Conservation (phyloP, 2,888 invertebrate genomes). For the Listrodromus nycthemerus region DNA sequence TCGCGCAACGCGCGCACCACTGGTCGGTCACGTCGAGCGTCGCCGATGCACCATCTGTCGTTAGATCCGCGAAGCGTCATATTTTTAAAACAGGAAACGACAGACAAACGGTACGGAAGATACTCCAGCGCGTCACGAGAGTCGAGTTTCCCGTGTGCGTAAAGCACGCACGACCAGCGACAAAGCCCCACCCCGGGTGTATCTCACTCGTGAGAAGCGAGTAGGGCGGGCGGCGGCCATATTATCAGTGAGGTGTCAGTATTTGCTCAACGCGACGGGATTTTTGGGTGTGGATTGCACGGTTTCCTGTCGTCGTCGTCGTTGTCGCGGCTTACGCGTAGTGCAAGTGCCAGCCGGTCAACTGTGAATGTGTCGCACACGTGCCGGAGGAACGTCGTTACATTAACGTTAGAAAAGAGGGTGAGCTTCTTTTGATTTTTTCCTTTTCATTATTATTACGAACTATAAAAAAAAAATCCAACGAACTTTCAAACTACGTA, state of each 20-base stretch:
- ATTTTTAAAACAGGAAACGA: background rate
- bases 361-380: slow-evolving; percentile 79
- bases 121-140: background rate
- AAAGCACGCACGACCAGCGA: slow-evolving; percentile 4
- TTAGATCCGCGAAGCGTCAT: background rate
- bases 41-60: background rate
- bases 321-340: slow-evolving; percentile 68
- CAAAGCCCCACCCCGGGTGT: slow-evolving; percentile 56
- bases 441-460: slow-evolving; percentile 2
- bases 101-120: background rate
- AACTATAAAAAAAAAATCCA: background rate
- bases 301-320: slow-evolving; percentile 75
- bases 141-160: slow-evolving; percentile 15
- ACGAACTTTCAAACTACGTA: slow-evolving; percentile 68
- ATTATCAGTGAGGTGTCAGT: slow-evolving; percentile 85
- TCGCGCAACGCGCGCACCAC: background rate
- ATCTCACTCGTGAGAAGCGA: slow-evolving; percentile 58
- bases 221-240: slow-evolving; percentile 81
- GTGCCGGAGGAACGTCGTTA: slow-evolving; percentile 75
- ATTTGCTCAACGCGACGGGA: slow-evolving; percentile 83
- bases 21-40: background rate
- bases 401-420: slow-evolving; percentile 62
- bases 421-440: background rate
- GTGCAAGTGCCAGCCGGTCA: slow-evolving; percentile 78
- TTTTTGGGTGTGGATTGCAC: slow-evolving; percentile 83